phyloP scores from a whole-genome alignment of 2,797 vertebrate genomes.

The Argya squamiceps region DNA sequence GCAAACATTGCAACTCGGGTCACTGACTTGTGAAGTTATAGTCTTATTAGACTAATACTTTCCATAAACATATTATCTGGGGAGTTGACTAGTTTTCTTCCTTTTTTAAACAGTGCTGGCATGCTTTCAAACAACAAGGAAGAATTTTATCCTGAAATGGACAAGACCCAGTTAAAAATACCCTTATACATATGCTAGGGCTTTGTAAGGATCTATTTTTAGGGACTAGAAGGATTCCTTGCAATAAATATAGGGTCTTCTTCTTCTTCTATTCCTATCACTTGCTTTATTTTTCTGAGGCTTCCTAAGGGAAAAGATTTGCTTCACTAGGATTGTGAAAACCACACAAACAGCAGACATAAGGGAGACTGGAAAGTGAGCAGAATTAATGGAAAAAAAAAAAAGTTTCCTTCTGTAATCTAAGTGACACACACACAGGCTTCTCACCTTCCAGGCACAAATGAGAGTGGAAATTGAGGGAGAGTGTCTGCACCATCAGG shows the following conservation, averaged over 20 bases:
- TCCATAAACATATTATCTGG: constrained; percentile 62
- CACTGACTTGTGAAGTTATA: constrained; percentile 51
- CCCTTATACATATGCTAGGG: neutral
- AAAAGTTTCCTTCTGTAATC: neutral
- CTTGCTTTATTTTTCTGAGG: constrained; percentile 33
- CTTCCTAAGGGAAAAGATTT: constrained; percentile 31
- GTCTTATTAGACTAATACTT: constrained; percentile 64
- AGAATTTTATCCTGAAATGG: constrained; percentile 65
- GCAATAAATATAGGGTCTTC: constrained; percentile 19
- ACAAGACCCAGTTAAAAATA: constrained; percentile 61
- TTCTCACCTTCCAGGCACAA: constrained; percentile 17
- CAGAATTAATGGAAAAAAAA: neutral
- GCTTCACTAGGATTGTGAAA: constrained; percentile 9
- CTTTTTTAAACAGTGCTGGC: constrained; percentile 56
- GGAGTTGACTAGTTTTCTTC: constrained; percentile 51
- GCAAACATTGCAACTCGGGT: constrained; percentile 6
- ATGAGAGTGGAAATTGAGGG: neutral
- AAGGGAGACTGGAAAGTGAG: neutral
- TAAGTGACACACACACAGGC: neutral
- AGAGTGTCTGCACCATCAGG: neutral
- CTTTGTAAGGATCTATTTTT: constrained; percentile 59
- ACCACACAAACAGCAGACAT: neutral
- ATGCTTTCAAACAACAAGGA: constrained; percentile 43
- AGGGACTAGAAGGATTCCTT: constrained; percentile 30
- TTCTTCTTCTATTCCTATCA: neutral